Percentiles rank a stretch among this genome's conserved stretches.
phyloP scores from a whole-genome alignment of 1,140 invertebrate genomes.

The Eumeta japonica region DNA sequence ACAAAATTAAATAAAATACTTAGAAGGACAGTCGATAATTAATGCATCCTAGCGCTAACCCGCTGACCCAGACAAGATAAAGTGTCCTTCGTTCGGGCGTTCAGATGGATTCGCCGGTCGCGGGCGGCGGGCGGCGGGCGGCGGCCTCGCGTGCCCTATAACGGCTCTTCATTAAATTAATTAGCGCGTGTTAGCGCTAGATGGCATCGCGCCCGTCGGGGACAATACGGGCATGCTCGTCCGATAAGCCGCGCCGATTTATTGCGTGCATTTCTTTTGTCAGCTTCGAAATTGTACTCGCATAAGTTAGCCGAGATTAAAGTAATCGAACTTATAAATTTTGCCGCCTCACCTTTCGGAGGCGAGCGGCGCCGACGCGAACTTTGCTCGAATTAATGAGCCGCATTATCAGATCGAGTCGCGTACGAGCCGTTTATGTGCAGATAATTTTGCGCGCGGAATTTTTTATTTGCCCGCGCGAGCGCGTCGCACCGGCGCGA shows the following conservation, averaged over 20 bases:
- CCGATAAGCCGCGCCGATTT: conserved; percentile 50
- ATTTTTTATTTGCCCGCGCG: conserved; percentile 36
- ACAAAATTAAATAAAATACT: no score
- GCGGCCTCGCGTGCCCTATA: conserved; percentile 32
- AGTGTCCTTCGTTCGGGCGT: no score
- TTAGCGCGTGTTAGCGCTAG: conserved; percentile 48
- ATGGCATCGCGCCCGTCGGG: conserved; percentile 28
- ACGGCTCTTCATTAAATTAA: conserved; percentile 50
- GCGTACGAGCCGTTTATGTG: conserved; percentile 55
- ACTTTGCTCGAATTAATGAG: conserved; percentile 57
- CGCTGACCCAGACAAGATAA: no score
- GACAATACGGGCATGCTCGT: conserved; percentile 51
- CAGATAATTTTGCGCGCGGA: conserved; percentile 50
- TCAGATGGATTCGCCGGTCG: no score
- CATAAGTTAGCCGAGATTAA: conserved; percentile 57
- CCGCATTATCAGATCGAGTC: conserved; percentile 51
- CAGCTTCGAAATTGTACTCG: conserved; percentile 57
- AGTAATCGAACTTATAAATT: conserved; percentile 59
- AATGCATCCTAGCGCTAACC: no score
- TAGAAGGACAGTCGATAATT: no score
- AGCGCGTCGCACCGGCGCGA: conserved; percentile 28
- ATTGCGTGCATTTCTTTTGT: conserved; percentile 57
- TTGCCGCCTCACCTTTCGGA: conserved; percentile 56
- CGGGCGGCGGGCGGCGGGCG: no score
- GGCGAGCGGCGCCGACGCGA: conserved; percentile 50